phyloP scores from a whole-genome alignment of 1,140 invertebrate genomes.

The Hycleus cichorii region DNA sequence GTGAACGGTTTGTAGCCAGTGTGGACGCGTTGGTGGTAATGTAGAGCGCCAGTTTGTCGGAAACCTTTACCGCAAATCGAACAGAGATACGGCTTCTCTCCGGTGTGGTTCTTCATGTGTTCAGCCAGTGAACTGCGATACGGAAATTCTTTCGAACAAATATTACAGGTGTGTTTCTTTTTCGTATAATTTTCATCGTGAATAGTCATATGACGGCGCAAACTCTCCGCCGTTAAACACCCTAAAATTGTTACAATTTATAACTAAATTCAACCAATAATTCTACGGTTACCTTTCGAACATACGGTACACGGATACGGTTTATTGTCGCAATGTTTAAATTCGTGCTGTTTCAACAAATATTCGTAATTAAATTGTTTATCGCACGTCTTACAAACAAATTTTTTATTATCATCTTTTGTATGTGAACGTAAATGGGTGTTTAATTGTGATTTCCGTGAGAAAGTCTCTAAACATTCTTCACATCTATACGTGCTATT shows the following conservation, averaged over 20 bases:
- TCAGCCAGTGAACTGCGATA: conserved; percentile 36
- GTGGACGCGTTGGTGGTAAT: conserved; percentile 52
- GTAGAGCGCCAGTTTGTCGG: conserved; percentile 55
- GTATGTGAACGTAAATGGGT: conserved; percentile 26
- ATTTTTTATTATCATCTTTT: conserved; percentile 40
- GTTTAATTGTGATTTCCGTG: conserved; percentile 23
- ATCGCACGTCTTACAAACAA: conserved; percentile 46
- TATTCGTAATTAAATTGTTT: conserved; percentile 38
- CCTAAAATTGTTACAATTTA: too few species aligned
- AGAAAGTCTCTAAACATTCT: conserved; percentile 20
- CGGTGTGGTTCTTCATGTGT: conserved; percentile 39
- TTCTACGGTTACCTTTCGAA: conserved; percentile 22
- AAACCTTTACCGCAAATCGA: conserved; percentile 41
- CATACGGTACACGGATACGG: conserved; percentile 38
- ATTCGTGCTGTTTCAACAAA: conserved; percentile 30
- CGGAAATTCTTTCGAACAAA: conserved; percentile 45
- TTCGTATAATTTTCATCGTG: conserved; percentile 16
- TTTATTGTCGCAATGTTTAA: conserved; percentile 39
- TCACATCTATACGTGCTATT: conserved; percentile 24
- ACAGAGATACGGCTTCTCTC: conserved; percentile 36
- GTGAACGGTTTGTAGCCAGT: conserved; percentile 45
- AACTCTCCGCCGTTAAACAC: conserved; percentile 25
- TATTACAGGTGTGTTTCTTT: conserved; percentile 37
- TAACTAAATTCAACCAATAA: too few species aligned
- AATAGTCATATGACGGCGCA: conserved; percentile 13